These are phyloP conservation scores for Orthosia incerta DNA, from an alignment of 2,888 invertebrate species.

Conservation along the genomic window DNA sequence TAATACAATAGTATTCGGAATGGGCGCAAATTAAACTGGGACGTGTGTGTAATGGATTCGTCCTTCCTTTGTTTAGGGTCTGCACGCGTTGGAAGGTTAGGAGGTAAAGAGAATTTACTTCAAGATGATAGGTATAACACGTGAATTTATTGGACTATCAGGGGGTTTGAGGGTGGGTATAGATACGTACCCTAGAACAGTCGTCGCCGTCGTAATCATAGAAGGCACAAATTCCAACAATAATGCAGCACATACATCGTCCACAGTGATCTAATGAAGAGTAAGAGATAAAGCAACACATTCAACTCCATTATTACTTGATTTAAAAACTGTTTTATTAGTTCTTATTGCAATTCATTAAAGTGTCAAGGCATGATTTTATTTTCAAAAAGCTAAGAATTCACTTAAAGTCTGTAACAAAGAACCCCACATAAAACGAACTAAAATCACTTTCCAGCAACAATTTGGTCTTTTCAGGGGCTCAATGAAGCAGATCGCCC, in stretches of 20 bases:
- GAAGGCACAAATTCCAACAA: no score
- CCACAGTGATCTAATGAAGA: no score
- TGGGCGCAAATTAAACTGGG: constrained; percentile 46
- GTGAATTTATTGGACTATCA: not conserved
- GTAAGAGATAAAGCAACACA: no score
- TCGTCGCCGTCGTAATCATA: not conserved
- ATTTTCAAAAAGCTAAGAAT: constrained; percentile 12
- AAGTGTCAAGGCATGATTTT: constrained; percentile 1
- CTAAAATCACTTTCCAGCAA: constrained; percentile 49
- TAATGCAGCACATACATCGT: no score
- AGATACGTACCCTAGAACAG: not conserved
- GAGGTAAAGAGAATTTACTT: not conserved
- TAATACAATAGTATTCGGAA: constrained; percentile 61
- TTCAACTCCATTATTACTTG: no score
- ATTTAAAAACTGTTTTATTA: not conserved
- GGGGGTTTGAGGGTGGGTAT: not conserved
- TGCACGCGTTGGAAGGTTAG: constrained; percentile 13
- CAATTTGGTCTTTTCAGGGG: constrained; percentile 50
- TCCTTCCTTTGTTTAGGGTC: constrained; percentile 70
- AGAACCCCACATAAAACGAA: constrained; percentile 34
- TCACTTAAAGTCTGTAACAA: constrained; percentile 16
- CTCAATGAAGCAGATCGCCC: constrained; percentile 58
- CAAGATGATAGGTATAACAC: not conserved
- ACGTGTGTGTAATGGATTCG: constrained; percentile 73
- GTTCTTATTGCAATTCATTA: not conserved